phyloP scores from a whole-genome alignment of 1,140 invertebrate genomes.

The Bactericera cockerelli region DNA sequence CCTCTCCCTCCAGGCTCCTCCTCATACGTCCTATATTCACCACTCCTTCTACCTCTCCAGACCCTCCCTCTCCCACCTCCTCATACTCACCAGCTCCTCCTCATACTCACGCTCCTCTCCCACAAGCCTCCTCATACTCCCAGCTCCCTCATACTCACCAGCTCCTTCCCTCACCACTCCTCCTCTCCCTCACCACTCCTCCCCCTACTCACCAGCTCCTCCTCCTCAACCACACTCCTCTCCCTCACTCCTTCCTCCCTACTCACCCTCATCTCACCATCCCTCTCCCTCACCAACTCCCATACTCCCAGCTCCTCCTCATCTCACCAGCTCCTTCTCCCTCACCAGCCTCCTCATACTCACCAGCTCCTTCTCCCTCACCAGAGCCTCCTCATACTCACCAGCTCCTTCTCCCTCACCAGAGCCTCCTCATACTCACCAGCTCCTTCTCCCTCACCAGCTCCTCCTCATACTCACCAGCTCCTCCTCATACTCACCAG shows the following conservation, averaged over 20 bases:
- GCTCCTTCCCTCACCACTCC: constrained; percentile 35
- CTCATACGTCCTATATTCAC: too few species aligned
- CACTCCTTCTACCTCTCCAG: too few species aligned
- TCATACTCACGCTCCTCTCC: constrained; percentile 22
- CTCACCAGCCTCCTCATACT: constrained; percentile 36
- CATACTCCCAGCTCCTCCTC: constrained; percentile 24
- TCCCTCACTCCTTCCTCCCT: not conserved
- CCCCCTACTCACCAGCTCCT: not conserved
- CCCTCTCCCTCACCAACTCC: not conserved
- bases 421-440: constrained; percentile 26
- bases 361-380: constrained; percentile 34
- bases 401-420: constrained; percentile 40
- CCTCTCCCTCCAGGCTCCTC: constrained; percentile 42
- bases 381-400: constrained; percentile 35
- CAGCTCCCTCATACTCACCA: constrained; percentile 22
- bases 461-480: constrained; percentile 39
- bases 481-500: constrained; percentile 35
- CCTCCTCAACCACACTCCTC: too few species aligned
- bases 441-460: constrained; percentile 36
- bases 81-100: not conserved
- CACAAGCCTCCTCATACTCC: constrained; percentile 40
- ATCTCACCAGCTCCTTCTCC: constrained; percentile 42
- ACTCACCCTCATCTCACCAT: too few species aligned
- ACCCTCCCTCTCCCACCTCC: constrained; percentile 22
- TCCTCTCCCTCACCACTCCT: not conserved